Conservation (phyloP, 2,113 vertebrate species). For the Rhinogobius similis region DNA sequence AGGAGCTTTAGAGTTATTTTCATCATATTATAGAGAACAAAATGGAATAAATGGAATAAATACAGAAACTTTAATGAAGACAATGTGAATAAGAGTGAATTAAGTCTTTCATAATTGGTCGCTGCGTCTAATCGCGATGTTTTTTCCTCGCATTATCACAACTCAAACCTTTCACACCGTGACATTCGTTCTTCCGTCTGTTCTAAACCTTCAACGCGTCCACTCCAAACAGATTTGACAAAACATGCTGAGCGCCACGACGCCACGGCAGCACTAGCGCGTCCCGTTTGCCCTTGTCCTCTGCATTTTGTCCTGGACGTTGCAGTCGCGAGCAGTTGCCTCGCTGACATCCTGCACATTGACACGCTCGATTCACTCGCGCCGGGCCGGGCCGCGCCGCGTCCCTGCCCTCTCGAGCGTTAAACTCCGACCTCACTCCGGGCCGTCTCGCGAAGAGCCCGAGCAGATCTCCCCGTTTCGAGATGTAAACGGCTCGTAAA, state of each 20-base stretch:
- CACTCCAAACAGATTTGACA: background rate
- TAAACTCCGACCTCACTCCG: slow-evolving; percentile 26
- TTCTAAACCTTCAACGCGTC: too few relatives aligned
- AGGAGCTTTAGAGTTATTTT: too few relatives aligned
- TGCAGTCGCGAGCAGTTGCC: slow-evolving; percentile 2
- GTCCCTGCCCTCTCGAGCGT: slow-evolving; percentile 23
- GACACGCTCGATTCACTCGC: slow-evolving; percentile 41
- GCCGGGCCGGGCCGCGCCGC: slow-evolving; percentile 14
- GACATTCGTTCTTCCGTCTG: background rate
- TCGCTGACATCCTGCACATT: background rate
- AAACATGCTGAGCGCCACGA: background rate
- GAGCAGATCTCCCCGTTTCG: slow-evolving; percentile 28
- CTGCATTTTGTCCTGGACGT: slow-evolving; percentile 6
- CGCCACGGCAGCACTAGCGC: slow-evolving; percentile 8
- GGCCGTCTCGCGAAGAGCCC: slow-evolving; percentile 18
- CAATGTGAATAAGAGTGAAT: too few relatives aligned
- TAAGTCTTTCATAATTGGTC: too few relatives aligned
- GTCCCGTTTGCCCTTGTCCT: slow-evolving; percentile 15
- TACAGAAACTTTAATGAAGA: too few relatives aligned
- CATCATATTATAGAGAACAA: too few relatives aligned
- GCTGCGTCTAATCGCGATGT: too few relatives aligned
- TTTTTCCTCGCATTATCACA: too few relatives aligned
- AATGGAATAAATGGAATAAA: too few relatives aligned
- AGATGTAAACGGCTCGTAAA: slow-evolving; percentile 50
- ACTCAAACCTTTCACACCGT: too few relatives aligned